phyloP scores from a whole-genome alignment of 2,888 invertebrate species.

The Morpho deidamia region DNA sequence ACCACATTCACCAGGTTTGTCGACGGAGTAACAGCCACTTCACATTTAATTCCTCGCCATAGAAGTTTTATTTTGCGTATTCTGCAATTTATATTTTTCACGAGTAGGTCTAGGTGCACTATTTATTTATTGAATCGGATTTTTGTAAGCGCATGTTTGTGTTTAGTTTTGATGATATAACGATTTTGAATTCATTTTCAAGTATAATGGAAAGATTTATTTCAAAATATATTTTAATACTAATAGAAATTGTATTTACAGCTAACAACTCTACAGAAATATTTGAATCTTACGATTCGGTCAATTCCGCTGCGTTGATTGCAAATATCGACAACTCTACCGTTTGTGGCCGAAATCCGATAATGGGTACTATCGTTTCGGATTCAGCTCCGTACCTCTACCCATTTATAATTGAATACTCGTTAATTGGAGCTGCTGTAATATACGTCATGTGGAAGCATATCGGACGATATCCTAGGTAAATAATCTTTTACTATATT shows the following conservation, averaged over 20 bases:
- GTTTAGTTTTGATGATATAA: slow-evolving; percentile 15
- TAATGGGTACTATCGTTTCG: slow-evolving; percentile 95
- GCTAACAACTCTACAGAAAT: slow-evolving; percentile 63
- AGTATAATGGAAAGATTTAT: background rate
- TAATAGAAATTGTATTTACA: slow-evolving; percentile 38
- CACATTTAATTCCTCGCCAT: slow-evolving; percentile 51
- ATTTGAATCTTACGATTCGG: slow-evolving; percentile 77
- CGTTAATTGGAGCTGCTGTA: slow-evolving; percentile 95
- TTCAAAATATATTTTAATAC: background rate
- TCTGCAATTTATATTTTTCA: slow-evolving; percentile 36
- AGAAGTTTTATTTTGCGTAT: slow-evolving; percentile 65
- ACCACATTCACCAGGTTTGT: slow-evolving; percentile 75
- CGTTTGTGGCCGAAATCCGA: slow-evolving; percentile 89
- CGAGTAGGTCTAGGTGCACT: slow-evolving; percentile 39
- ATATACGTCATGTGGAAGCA: slow-evolving; percentile 98
- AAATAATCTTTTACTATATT: slow-evolving; percentile 33
- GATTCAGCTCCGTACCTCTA: slow-evolving; percentile 96
- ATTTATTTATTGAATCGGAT: slow-evolving; percentile 28
- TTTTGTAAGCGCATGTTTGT: slow-evolving; percentile 26
- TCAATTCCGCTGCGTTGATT: slow-evolving; percentile 79
- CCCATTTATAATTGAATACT: slow-evolving; percentile 97
- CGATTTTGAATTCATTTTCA: background rate
- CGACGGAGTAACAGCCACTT: slow-evolving; percentile 65
- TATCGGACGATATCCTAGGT: slow-evolving; percentile 92
- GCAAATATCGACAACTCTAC: slow-evolving; percentile 77